phyloP scores from a whole-genome alignment of 2,888 invertebrate genomes.

The Cheiracanthium punctorium region DNA sequence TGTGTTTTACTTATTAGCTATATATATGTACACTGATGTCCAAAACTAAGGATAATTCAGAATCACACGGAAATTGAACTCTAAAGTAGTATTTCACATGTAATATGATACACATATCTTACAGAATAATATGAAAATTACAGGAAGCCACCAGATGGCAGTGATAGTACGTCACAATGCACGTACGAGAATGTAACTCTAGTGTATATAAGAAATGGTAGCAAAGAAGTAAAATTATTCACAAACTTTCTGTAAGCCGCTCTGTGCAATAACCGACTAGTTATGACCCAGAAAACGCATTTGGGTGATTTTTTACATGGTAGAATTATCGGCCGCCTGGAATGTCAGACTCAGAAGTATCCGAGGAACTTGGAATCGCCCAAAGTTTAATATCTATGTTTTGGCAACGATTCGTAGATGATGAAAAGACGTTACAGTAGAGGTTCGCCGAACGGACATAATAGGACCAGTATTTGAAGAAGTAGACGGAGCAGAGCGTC shows the following conservation, averaged over 20 bases:
- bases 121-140: no score
- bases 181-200: conserved; percentile 5
- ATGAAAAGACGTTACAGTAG: conserved; percentile 1
- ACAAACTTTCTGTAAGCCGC: conserved; percentile 1
- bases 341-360: neutral
- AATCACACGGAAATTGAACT: neutral
- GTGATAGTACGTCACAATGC: conserved; percentile 17
- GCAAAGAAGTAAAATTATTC: conserved; percentile 22
- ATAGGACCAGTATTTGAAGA: neutral
- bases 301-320: no score
- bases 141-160: no score
- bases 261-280: neutral
- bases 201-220: conserved; percentile 29
- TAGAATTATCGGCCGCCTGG: no score
- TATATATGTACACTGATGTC: no score
- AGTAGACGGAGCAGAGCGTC: conserved; percentile 7
- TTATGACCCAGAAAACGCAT: no score
- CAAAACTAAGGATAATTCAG: no score
- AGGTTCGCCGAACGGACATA: neutral
- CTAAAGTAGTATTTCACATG: neutral
- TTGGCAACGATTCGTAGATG: conserved; percentile 13
- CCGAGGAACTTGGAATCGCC: conserved; percentile 3
- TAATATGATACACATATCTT: neutral
- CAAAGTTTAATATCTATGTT: neutral
- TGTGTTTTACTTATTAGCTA: no score